Base-by-base conservation (phyloP, 2,113 vertebrate genomes). In the Vulpes vulpes region DNA sequence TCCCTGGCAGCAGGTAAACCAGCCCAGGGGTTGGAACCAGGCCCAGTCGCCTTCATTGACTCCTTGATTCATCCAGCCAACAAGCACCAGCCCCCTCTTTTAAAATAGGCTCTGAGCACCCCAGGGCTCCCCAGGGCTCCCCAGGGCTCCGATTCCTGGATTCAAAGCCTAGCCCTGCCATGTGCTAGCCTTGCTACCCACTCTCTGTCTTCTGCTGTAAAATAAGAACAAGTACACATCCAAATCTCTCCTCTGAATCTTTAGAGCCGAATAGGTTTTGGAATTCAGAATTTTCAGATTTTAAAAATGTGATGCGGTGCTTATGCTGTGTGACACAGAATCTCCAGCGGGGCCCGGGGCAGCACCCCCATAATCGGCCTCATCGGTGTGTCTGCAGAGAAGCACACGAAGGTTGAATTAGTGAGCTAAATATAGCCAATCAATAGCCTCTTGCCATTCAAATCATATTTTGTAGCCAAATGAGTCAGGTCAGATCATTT, bases 11-110 rank as follows among this genome's bases (percentile, higher is more conserved):
- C 59, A 17, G 20, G 67, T 69, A 17, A 3, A 27, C n/a, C 51
- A 6, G 93, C 16, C 87, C 94, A 43, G 93, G 59, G 90, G 84
- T 76, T 76, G 94, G 92, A 95, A 65, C 38, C 1, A 38, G 12
- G n/a, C 43, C 60, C 96, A 51, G 67, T 69, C 94, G 74, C 32
- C 71, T 51, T n/a, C 74, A 1, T 51, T 35, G 2, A 60, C 32
- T 10, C 80, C 35, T 53, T 9, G 16, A 7, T 11, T 32, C 32
- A 30, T 3, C 55, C 64, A 15, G 22, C 2, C 51, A 25, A 2
- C 11, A 1, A 38, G 49, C 23, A 3, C 12, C 20, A 25, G 30
- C 12, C 55, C 12, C 80, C n/a, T 80, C 55, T 64, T 53, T 25
- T 4, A 20, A 65, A 51, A 32, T 0, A 64, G 62, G 6, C 43